These are phyloP conservation scores for Falco novaeseelandiae DNA, from an alignment of 2,797 vertebrate species.

Conservation along the genomic window DNA sequence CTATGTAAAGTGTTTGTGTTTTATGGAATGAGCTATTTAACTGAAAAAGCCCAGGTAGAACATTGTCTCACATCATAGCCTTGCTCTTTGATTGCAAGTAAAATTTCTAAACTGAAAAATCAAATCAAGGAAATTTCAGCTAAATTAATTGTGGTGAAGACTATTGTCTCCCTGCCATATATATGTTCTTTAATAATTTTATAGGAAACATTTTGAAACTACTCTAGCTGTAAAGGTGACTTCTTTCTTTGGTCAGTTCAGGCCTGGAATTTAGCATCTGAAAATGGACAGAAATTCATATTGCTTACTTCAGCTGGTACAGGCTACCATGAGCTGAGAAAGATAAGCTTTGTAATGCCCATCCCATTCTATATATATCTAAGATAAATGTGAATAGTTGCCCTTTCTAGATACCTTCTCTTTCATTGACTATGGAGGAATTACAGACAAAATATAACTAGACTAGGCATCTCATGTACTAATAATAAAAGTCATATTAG, in stretches of 20 bases:
- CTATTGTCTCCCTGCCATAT: background rate
- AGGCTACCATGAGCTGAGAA: background rate
- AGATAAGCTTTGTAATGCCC: background rate
- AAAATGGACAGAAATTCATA: background rate
- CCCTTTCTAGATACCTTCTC: background rate
- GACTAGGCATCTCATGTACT: background rate
- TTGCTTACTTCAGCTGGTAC: background rate
- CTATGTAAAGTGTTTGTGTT: conserved; percentile 70
- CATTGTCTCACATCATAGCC: background rate
- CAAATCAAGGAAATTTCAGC: background rate
- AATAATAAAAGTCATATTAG: background rate
- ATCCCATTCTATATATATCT: background rate
- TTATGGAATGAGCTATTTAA: conserved; percentile 42
- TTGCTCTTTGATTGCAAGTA: background rate
- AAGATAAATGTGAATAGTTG: background rate
- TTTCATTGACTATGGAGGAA: background rate
- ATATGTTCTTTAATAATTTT: background rate
- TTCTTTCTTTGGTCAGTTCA: background rate
- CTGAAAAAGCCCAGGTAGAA: conserved; percentile 27
- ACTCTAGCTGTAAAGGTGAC: background rate
- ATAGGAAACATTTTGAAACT: background rate
- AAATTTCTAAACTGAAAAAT: conserved; percentile 44
- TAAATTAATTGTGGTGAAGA: background rate
- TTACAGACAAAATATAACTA: background rate
- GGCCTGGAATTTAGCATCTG: background rate